Evolutionary conservation across 2,888 invertebrate species (phyloP).

Genomic region (Meteorus colon): DNA sequence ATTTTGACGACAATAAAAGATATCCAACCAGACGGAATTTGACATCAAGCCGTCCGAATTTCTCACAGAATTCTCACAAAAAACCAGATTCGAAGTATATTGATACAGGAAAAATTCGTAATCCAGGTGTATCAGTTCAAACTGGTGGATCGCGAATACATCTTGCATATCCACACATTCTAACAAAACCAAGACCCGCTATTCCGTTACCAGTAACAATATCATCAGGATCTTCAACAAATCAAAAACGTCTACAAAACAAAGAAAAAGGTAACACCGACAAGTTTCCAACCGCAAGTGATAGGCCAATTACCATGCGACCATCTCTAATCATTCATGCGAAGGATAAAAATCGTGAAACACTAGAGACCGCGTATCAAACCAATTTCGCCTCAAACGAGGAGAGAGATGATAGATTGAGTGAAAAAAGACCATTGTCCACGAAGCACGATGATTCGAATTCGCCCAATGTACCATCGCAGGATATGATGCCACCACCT

Average conservation of each 20-base stretch:
- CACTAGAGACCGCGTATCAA: slow-evolving; percentile 61
- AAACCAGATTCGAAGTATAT: slow-evolving; percentile 29
- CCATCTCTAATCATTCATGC: slow-evolving; percentile 62
- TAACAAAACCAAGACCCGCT: slow-evolving; percentile 65
- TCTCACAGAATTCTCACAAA: neutral
- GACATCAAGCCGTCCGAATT: slow-evolving; percentile 14
- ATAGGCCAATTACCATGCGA: slow-evolving; percentile 56
- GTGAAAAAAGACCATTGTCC: neutral
- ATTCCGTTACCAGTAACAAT: slow-evolving; percentile 65
- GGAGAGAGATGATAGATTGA: slow-evolving; percentile 44
- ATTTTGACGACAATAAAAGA: neutral
- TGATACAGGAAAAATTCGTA: slow-evolving; percentile 34
- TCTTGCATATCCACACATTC: slow-evolving; percentile 66
- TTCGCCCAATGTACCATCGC: slow-evolving; percentile 58
- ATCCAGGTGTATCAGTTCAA: slow-evolving; percentile 39
- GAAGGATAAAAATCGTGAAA: slow-evolving; percentile 57
- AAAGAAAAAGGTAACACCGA: slow-evolving; percentile 59
- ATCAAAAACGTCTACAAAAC: slow-evolving; percentile 32
- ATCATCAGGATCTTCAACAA: slow-evolving; percentile 53
- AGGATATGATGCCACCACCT: slow-evolving; percentile 68
- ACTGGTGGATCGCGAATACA: slow-evolving; percentile 57
- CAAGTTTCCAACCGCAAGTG: slow-evolving; percentile 63
- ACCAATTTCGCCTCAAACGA: slow-evolving; percentile 63
- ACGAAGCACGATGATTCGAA: slow-evolving; percentile 31
- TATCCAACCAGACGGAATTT: slow-evolving; percentile 23